Percentiles rank a stretch among this genome's conserved stretches.
Conservation (phyloP, 53 echinoderm and acorn worm genomes). For the Crossaster papposus region DNA sequence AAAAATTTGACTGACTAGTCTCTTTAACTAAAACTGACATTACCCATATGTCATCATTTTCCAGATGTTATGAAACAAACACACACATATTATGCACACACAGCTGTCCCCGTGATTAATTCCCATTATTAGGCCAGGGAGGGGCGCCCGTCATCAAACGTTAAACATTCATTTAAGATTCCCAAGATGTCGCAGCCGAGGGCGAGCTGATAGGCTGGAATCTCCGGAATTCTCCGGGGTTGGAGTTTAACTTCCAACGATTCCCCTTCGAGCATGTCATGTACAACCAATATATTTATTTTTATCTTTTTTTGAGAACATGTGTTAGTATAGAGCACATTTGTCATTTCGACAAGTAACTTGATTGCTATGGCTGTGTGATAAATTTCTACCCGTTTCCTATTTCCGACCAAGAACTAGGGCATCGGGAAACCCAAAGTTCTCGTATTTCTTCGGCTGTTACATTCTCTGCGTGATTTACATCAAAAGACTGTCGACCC, state of each 20-base stretch:
- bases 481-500: no score
- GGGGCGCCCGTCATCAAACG: background rate
- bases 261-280: background rate
- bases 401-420: no score
- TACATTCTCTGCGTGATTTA: no score
- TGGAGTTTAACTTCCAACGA: slow-evolving; percentile 3
- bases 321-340: background rate
- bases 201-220: slow-evolving; percentile 26
- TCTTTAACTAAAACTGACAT: background rate
- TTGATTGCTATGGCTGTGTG: background rate
- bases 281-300: slow-evolving; percentile 18
- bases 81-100: background rate
- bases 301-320: background rate
- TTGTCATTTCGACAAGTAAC: background rate
- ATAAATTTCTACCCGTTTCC: background rate
- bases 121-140: background rate
- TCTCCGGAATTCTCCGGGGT: slow-evolving; percentile 5
- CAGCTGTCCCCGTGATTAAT: slow-evolving; percentile 28
- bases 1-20: background rate
- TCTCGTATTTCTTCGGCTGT: background rate
- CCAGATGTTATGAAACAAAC: background rate
- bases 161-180: slow-evolving; percentile 40
- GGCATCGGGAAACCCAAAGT: background rate
- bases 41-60: background rate
- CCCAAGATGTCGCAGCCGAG: slow-evolving; percentile 38